phyloP scores from a whole-genome alignment of 2,888 invertebrate genomes.

The Cephus pygmeus region DNA sequence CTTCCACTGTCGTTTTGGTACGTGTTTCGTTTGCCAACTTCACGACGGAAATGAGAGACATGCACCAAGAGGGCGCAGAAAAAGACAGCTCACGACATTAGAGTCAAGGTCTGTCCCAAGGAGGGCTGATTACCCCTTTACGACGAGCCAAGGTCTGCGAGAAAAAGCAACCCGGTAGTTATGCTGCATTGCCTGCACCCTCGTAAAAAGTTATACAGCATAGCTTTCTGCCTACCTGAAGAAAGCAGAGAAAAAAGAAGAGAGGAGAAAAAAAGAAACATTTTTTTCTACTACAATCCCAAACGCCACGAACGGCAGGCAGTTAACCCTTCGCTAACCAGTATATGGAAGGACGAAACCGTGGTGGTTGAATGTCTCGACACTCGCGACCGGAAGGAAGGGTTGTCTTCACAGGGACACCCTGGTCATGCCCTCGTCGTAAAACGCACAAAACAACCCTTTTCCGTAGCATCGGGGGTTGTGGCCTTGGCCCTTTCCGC shows the following conservation, averaged over 20 bases:
- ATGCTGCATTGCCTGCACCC: constrained; percentile 34
- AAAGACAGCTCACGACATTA: constrained; percentile 42
- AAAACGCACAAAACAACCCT: constrained; percentile 54
- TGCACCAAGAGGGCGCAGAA: constrained; percentile 9
- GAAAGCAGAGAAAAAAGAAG: constrained; percentile 19
- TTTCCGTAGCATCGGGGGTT: constrained; percentile 32
- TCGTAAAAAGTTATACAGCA: constrained; percentile 51
- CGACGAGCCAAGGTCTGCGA: constrained; percentile 56
- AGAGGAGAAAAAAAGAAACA: constrained; percentile 29
- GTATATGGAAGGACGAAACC: constrained; percentile 13
- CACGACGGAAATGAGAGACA: constrained; percentile 55
- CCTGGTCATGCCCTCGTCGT: neutral
- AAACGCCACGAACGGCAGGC: constrained; percentile 33
- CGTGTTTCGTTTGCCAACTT: constrained; percentile 59
- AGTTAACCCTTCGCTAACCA: constrained; percentile 46
- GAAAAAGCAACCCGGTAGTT: constrained; percentile 23
- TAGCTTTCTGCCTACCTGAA: constrained; percentile 36
- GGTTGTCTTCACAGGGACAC: constrained; percentile 36
- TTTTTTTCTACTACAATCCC: constrained; percentile 35
- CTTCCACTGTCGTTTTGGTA: constrained; percentile 20
- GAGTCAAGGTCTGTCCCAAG: constrained; percentile 54
- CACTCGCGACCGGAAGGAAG: constrained; percentile 46
- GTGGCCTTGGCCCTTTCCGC: constrained; percentile 35
- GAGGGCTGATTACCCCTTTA: constrained; percentile 66
- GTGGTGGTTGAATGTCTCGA: neutral